Conservation (phyloP, 2,888 invertebrate genomes). For the Leptinotarsa haldemani region DNA sequence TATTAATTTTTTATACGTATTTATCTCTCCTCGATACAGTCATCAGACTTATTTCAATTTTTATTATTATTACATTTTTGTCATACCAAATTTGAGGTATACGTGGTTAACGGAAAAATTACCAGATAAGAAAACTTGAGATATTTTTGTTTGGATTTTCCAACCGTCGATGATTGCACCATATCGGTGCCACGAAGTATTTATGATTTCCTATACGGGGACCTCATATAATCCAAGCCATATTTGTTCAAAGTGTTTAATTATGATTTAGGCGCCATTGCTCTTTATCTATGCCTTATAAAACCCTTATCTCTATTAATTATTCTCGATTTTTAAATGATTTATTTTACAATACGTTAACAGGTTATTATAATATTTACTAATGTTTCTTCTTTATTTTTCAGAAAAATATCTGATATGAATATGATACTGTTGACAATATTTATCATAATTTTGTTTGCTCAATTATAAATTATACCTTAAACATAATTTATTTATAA, state of each 20-base stretch:
- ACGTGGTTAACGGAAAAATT: slow-evolving; percentile 15
- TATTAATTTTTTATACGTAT: too few species aligned
- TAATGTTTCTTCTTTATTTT: slow-evolving; percentile 48
- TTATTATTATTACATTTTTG: too few species aligned
- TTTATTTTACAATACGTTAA: slow-evolving; percentile 51
- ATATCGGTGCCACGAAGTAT: slow-evolving; percentile 33
- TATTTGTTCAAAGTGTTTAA: slow-evolving; percentile 45
- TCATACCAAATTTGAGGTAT: neutral
- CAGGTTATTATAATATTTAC: slow-evolving; percentile 51
- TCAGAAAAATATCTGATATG: slow-evolving; percentile 47
- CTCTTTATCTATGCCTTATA: slow-evolving; percentile 46
- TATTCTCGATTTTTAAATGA: slow-evolving; percentile 49
- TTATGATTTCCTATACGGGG: slow-evolving; percentile 39
- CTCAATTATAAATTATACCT: slow-evolving; percentile 48
- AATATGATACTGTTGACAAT: slow-evolving; percentile 48
- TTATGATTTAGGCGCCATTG: slow-evolving; percentile 45
- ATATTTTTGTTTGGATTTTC: slow-evolving; percentile 14
- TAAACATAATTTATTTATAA: slow-evolving; percentile 47
- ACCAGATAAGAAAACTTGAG: neutral
- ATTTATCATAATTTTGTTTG: slow-evolving; percentile 49
- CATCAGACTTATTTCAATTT: too few species aligned
- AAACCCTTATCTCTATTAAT: slow-evolving; percentile 48
- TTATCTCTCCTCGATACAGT: too few species aligned
- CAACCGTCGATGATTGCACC: slow-evolving; percentile 17
- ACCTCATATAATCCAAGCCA: slow-evolving; percentile 33